Evolutionary conservation across 1,140 invertebrate species (phyloP), one percentile per base, ranked within the genome.

Genomic region (Subanguina moxae): DNA sequence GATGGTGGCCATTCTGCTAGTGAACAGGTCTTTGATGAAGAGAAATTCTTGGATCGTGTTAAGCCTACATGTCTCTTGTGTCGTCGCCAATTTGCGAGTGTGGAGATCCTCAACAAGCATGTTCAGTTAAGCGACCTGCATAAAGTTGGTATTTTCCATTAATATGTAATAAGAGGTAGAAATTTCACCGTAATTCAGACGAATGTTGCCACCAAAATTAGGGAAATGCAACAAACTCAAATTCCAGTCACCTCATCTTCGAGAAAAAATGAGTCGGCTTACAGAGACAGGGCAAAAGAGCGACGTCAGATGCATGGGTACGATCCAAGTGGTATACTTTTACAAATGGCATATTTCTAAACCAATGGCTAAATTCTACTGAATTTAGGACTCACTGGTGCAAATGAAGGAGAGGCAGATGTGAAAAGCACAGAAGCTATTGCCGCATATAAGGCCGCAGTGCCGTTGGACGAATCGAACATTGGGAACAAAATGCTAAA

Each of bases 221-320:
- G 62, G 27, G 77, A 77, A 63, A 21, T 63, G 32, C 70, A 65
- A 21, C 32, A 65, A 38, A n/a, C 5, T 61, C 58, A 61, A 28
- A 1, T 8, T 25, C 38, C 58, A 3, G 15, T 17, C 21, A n/a
- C 5, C 17, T 27, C 21, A 76, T 21, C 43, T 15, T 57, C 48
- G 1, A 28, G 25, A 1, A 58, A 56, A 17, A 38, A 38, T 38
- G 32, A 38, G 3, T 38, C 32, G 11, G 64, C 68, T 67, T 93
- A 98, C 83, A 87, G 95, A 69, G 95, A 99, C 84, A 86, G 95
- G 63, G 95, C 95, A 1, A 95, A 95, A 80, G 95, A 99, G 82
- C 86, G 95, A 32, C 83, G 95, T 67, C 86, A 91, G 62, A 96
- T 97, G 82, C 96, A 93, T 84, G 95, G 95, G 0, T 48, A 77